These are phyloP conservation scores for Picathartes gymnocephalus DNA, from an alignment of 2,113 vertebrate species.

Conservation along the genomic window DNA sequence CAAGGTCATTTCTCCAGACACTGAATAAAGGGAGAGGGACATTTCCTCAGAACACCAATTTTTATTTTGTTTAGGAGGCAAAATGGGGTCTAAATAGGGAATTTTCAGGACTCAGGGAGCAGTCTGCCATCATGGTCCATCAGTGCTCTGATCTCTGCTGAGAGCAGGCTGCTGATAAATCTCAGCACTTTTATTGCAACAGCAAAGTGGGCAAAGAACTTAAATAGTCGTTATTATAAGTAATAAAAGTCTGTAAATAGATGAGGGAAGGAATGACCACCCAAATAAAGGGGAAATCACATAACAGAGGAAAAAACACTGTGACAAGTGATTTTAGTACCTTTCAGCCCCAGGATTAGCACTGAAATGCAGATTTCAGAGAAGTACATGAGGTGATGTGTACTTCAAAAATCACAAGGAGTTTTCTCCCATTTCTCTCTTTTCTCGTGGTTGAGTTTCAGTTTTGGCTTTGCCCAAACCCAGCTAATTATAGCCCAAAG, in stretches of 20 bases:
- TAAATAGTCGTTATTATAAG: background rate
- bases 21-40: background rate
- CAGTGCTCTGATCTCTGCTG: background rate
- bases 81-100: background rate
- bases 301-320: background rate
- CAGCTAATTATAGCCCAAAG: background rate
- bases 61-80: background rate
- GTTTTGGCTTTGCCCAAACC: background rate
- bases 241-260: background rate
- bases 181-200: background rate
- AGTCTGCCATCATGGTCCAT: background rate
- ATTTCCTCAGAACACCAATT: background rate
- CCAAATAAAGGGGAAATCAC: background rate
- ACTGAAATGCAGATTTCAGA: background rate
- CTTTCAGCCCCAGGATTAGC: background rate
- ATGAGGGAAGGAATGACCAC: background rate
- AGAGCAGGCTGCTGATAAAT: background rate
- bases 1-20: background rate
- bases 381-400: fast-evolving
- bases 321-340: background rate
- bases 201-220: background rate
- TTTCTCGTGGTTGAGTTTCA: background rate
- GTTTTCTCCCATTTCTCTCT: background rate
- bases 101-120: background rate
- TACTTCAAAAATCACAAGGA: fast-evolving